phyloP scores from a whole-genome alignment of 2,797 vertebrate genomes.

The Brotogeris chrysoptera region DNA sequence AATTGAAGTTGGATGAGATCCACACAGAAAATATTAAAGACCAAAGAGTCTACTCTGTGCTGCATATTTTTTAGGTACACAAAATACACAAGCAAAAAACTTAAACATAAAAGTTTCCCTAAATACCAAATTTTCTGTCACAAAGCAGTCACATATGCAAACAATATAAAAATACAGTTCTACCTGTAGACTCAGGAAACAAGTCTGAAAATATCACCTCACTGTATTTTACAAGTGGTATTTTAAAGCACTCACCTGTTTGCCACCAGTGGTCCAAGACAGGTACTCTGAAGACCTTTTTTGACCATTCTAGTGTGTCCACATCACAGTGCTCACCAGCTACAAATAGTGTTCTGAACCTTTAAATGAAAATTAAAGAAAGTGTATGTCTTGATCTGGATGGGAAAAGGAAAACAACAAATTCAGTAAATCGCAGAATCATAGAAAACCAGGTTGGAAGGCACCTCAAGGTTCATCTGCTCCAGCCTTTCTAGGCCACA shows the following conservation, averaged over 20 bases:
- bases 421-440: neutral
- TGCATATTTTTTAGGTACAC: neutral
- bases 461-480: neutral
- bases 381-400: neutral
- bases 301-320: conserved; percentile 93
- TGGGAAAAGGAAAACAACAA: neutral
- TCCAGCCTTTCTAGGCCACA: neutral
- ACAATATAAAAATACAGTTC: neutral
- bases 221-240: rapidly evolving
- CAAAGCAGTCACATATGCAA: neutral
- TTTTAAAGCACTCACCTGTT: conserved; percentile 84
- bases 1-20: neutral
- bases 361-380: conserved; percentile 57
- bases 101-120: neutral
- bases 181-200: neutral
- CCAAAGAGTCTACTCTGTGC: neutral
- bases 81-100: neutral
- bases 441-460: neutral
- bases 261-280: conserved; percentile 99
- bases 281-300: conserved; percentile 87
- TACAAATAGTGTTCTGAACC: conserved; percentile 87
- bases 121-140: neutral
- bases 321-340: conserved; percentile 94
- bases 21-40: neutral
- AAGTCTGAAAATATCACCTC: neutral